Conservation (phyloP, 2,888 invertebrate species). For the Lepas anatifera region DNA sequence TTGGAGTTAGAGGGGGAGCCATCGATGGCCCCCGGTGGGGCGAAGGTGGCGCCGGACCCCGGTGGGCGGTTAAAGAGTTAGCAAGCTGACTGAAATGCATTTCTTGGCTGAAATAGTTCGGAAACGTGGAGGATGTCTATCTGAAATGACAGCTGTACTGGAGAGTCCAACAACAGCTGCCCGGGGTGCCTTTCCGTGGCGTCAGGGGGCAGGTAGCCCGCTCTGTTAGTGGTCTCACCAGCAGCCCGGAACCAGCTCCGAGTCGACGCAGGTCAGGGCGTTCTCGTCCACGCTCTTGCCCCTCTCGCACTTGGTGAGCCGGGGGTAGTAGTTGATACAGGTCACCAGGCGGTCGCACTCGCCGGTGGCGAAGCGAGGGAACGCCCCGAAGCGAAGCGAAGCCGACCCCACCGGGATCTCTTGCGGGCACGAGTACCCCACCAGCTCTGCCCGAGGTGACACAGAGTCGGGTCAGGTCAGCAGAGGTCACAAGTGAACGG, state of each 20-base stretch:
- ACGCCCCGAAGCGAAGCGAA: slow-evolving; percentile 83
- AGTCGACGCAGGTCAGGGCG: slow-evolving; percentile 67
- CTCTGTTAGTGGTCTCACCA: no score
- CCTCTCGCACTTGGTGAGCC: slow-evolving; percentile 75
- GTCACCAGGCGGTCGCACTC: slow-evolving; percentile 79
- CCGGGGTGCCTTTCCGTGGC: no score
- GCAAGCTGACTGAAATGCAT: no score
- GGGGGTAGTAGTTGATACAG: slow-evolving; percentile 78
- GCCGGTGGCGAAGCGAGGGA: slow-evolving; percentile 80
- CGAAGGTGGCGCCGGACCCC: no score
- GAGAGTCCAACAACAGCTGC: no score
- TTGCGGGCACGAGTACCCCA: slow-evolving; percentile 82
- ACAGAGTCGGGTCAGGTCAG: background rate
- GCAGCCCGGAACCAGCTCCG: slow-evolving; percentile 22
- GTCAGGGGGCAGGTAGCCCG: no score
- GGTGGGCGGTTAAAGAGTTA: no score
- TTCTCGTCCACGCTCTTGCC: slow-evolving; percentile 75
- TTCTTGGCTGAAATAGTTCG: no score
- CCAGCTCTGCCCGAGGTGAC: slow-evolving; percentile 44
- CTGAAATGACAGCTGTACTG: no score
- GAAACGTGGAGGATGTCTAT: no score
- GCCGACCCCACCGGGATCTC: slow-evolving; percentile 67
- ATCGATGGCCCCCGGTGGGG: no score
- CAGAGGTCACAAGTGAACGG: background rate
- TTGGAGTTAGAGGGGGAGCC: no score